Evolutionary conservation across 2,888 invertebrate species (phyloP).

Genomic region (Spisula solida): DNA sequence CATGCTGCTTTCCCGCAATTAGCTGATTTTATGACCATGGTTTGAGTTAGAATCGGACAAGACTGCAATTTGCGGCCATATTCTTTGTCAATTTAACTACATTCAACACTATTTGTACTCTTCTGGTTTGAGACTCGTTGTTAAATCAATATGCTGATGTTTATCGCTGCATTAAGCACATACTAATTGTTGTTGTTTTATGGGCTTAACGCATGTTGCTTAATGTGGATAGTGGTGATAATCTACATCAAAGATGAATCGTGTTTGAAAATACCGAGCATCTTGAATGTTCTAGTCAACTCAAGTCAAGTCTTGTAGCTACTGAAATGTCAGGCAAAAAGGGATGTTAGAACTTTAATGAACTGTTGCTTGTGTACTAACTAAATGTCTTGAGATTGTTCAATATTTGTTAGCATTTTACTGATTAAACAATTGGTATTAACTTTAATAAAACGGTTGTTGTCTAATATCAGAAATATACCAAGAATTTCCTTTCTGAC

Average conservation of each 20-base stretch:
- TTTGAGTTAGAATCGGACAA: neutral
- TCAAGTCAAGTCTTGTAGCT: too few relatives aligned
- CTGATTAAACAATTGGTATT: too few relatives aligned
- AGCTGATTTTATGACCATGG: neutral
- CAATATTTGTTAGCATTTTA: too few relatives aligned
- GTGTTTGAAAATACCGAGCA: neutral
- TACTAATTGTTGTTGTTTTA: neutral
- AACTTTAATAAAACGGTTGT: too few relatives aligned
- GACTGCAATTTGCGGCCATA: neutral
- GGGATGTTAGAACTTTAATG: too few relatives aligned
- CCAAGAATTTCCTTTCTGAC: too few relatives aligned
- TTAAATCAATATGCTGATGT: conserved; percentile 4
- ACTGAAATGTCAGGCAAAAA: too few relatives aligned
- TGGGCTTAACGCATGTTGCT: neutral
- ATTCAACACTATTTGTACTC: neutral
- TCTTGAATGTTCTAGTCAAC: too few relatives aligned
- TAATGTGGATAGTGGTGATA: neutral
- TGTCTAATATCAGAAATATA: too few relatives aligned
- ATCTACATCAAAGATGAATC: neutral
- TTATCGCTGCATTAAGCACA: neutral
- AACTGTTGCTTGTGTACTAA: too few relatives aligned
- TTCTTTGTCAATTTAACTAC: neutral
- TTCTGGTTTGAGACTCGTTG: neutral
- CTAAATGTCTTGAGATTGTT: too few relatives aligned
- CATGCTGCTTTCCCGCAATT: neutral